A percentile compares a stretch with the other conserved stretches of the same genome.
These are phyloP conservation scores for Adoxophyes honmai DNA, from an alignment of 1,140 invertebrate species.

Conservation along the genomic window DNA sequence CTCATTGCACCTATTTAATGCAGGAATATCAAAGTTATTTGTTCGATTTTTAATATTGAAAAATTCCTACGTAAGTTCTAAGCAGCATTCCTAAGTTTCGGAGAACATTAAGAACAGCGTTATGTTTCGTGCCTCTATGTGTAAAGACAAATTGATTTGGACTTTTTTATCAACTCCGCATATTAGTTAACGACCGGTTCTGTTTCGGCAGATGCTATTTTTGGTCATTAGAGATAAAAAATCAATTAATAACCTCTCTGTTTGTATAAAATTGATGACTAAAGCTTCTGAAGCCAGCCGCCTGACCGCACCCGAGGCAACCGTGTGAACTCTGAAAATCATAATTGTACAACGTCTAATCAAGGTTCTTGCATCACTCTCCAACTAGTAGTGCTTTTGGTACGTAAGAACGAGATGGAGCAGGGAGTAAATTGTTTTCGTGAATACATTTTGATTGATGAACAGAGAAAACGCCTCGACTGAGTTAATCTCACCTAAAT, in stretches of 20 bases:
- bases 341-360: conserved; percentile 60
- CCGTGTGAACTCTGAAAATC: conserved; percentile 66
- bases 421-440: conserved; percentile 62
- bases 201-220: conserved; percentile 69
- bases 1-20: too few relatives aligned
- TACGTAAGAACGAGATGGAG: conserved; percentile 34
- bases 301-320: conserved; percentile 41
- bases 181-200: conserved; percentile 56
- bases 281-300: conserved; percentile 61
- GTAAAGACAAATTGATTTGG: background rate
- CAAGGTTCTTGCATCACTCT: conserved; percentile 37
- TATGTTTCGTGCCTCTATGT: background rate
- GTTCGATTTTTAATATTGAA: too few relatives aligned
- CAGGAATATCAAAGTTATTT: too few relatives aligned
- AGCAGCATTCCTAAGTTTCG: too few relatives aligned
- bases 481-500: conserved; percentile 72
- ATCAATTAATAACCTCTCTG: conserved; percentile 71
- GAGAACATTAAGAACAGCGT: too few relatives aligned
- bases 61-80: too few relatives aligned
- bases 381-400: conserved; percentile 19
- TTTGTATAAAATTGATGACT: conserved; percentile 75
- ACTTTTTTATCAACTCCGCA: conserved; percentile 42
- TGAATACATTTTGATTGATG: conserved; percentile 68
- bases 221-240: conserved; percentile 67
- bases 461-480: conserved; percentile 74